These are phyloP conservation scores for Tetheella fluctuosa DNA, from an alignment of 2,888 invertebrate species.

Conservation along the genomic window DNA sequence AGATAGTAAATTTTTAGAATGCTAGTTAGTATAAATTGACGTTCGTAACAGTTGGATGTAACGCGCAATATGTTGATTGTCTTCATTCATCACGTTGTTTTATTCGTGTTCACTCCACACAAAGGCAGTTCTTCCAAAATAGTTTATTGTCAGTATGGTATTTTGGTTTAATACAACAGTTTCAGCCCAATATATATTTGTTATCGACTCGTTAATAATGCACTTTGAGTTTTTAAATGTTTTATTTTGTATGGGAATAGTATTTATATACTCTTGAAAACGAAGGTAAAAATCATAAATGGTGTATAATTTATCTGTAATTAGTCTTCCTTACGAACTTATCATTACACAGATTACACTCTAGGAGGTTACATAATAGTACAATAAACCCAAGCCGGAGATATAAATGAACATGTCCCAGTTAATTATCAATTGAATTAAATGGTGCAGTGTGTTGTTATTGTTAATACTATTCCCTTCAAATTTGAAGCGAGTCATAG, in stretches of 20 bases:
- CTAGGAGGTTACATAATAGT: background rate
- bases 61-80: slow-evolving; percentile 21
- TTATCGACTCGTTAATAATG: slow-evolving; percentile 69
- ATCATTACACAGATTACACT: background rate
- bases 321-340: background rate
- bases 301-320: background rate
- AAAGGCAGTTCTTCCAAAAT: slow-evolving; percentile 38
- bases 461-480: slow-evolving; percentile 33
- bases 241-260: slow-evolving; percentile 36
- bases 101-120: slow-evolving; percentile 35
- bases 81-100: slow-evolving; percentile 35
- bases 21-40: slow-evolving; percentile 82
- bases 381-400: background rate
- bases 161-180: slow-evolving; percentile 32
- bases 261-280: background rate
- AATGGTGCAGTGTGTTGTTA: background rate
- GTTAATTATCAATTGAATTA: background rate
- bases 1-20: slow-evolving; percentile 83
- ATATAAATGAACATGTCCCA: background rate
- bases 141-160: slow-evolving; percentile 39
- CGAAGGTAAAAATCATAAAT: background rate
- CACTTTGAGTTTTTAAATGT: slow-evolving; percentile 59
- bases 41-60: slow-evolving; percentile 59
- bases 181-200: slow-evolving; percentile 45
- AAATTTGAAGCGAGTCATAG: slow-evolving; percentile 21